A percentile compares a stretch with the other conserved stretches of the same genome.
phyloP scores from a whole-genome alignment of 2,888 invertebrate genomes.

The Saturnia pavonia region DNA sequence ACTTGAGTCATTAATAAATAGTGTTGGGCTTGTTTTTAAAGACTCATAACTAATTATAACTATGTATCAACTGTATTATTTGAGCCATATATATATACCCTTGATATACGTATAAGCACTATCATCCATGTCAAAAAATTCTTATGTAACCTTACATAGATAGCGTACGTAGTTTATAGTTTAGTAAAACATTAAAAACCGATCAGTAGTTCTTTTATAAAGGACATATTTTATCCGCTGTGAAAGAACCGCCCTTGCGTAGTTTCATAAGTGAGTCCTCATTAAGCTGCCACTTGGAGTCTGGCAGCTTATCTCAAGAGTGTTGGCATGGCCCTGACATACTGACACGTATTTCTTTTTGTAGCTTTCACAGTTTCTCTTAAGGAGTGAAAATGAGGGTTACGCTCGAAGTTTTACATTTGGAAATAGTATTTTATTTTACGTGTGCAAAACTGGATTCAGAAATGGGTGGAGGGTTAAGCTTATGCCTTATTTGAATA shows the following conservation, averaged over 20 bases:
- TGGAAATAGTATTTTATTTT: background rate
- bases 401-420: slow-evolving; percentile 22
- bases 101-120: background rate
- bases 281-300: slow-evolving; percentile 47
- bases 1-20: no score
- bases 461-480: background rate
- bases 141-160: background rate
- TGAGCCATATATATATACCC: no score
- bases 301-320: slow-evolving; percentile 50
- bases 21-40: no score
- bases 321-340: slow-evolving; percentile 56
- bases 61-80: no score
- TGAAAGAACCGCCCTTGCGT: slow-evolving; percentile 32
- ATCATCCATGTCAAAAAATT: background rate
- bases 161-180: background rate
- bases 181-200: background rate
- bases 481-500: background rate
- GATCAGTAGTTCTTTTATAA: background rate
- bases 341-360: slow-evolving; percentile 51
- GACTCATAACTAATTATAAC: no score
- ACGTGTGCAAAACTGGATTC: background rate
- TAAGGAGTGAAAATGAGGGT: slow-evolving; percentile 27
- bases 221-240: slow-evolving; percentile 14
- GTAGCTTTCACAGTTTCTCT: slow-evolving; percentile 11
- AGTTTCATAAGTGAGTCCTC: slow-evolving; percentile 40